Evolutionary conservation across 1,140 invertebrate genomes (phyloP), one percentile per base, ranked within the genome.

Genomic region (Sweltsa coloradensis): DNA sequence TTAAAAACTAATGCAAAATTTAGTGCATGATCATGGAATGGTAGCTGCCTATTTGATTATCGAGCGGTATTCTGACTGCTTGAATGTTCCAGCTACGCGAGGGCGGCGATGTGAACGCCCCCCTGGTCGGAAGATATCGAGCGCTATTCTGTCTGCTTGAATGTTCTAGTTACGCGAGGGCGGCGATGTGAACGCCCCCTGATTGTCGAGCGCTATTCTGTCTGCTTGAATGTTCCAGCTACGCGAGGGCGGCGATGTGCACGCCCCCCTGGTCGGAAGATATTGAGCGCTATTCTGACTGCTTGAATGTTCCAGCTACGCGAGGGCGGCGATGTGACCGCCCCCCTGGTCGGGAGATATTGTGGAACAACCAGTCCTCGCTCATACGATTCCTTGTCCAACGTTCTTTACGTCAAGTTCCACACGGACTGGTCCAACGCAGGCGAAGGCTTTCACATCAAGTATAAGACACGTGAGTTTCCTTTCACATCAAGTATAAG

Each of bases 341-440:
- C 80, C 7, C 76, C 69, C 2, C 59, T 84, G 5, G 58, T 87
- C 2, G 79, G 78, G 5, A 75, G 72, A 57, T 85, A 76, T 57
- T 85, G 81, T 61, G 81, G 76, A 3, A 57, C 45, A 1, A 59
- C 51, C 13, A 40, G 72, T 46, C 83, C 80, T 1, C 64, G 63
- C 5, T 54, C 65, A 0, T 72, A 70, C 53, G 62, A 60, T 13
- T 78, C 85, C 1, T 60, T 61, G 3, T 65, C 74, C 1, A 89
- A 88, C 58, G 62, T 63, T 5, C 48, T 89, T 1, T 65, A 79
- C 13, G 63, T 93, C 31, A 58, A 72, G 36, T 90, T 87, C 55
- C 70, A 64, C 55, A 70, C 75, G 5, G 79, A 86, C 55, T 61
- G 58, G 27, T 73, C 68, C 22, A 53, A 68, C 13, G 44, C 64